These are phyloP conservation scores for Cephonodes hylas DNA, from an alignment of 2,888 invertebrate species.

Conservation along the genomic window DNA sequence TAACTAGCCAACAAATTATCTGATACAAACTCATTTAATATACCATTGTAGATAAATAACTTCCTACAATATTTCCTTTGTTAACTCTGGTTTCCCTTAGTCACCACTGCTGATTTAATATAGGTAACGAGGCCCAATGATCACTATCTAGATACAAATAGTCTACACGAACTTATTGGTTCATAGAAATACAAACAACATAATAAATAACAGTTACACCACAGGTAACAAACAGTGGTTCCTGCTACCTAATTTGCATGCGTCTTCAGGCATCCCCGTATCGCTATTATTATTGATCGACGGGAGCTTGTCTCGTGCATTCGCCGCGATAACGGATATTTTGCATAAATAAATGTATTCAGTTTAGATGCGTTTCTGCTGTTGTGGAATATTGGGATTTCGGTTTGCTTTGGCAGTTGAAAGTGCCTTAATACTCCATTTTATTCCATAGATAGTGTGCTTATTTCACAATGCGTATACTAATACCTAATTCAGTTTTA, in stretches of 20 bases:
- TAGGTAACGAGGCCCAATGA: neutral
- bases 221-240: constrained; percentile 43
- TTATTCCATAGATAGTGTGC: no score
- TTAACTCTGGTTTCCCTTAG: no score
- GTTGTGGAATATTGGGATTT: neutral
- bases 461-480: no score
- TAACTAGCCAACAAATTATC: no score
- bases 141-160: neutral
- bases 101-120: neutral
- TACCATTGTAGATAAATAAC: no score
- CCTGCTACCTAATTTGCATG: constrained; percentile 30
- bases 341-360: constrained; percentile 17
- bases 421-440: neutral
- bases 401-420: neutral
- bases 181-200: constrained; percentile 30
- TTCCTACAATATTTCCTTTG: no score
- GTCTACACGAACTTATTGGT: constrained; percentile 6
- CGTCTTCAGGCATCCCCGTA: constrained; percentile 40
- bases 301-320: constrained; percentile 33
- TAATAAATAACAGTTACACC: constrained; percentile 48
- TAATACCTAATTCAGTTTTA: no score
- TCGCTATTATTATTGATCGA: constrained; percentile 46
- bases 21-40: no score
- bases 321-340: constrained; percentile 35
- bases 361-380: constrained; percentile 4